Evolutionary conservation across 2,888 invertebrate species (phyloP).

Genomic region (Himalopsyche japonica): DNA sequence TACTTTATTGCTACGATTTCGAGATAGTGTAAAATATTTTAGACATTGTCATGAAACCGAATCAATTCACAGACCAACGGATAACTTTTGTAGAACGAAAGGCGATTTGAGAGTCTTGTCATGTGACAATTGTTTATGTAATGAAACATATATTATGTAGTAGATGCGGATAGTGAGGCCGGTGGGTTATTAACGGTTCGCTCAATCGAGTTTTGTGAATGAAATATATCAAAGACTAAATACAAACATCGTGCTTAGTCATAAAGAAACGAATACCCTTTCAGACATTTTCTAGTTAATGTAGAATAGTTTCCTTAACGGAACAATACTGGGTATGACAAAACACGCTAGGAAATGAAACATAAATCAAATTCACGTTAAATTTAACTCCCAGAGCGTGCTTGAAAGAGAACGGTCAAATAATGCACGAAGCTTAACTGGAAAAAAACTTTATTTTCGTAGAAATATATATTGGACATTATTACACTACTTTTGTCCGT

Average conservation of each 20-base stretch:
- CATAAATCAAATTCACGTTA: conserved; percentile 1
- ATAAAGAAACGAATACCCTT: not conserved
- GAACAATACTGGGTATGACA: not conserved
- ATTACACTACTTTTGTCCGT: not conserved
- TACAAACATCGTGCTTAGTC: not conserved
- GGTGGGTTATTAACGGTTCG: not conserved
- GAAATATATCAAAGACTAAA: not conserved
- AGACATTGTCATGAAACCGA: too few relatives aligned
- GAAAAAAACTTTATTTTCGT: not conserved
- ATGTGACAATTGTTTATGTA: too few relatives aligned
- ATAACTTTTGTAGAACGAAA: too few relatives aligned
- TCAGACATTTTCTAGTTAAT: not conserved
- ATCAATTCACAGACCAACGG: too few relatives aligned
- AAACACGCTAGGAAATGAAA: conserved; percentile 1
- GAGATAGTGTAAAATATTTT: too few relatives aligned
- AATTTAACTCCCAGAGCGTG: conserved; percentile 1
- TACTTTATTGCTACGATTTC: too few relatives aligned
- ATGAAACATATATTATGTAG: too few relatives aligned
- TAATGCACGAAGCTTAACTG: not conserved
- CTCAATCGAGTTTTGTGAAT: not conserved
- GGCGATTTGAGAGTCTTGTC: too few relatives aligned
- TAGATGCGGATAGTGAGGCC: not conserved
- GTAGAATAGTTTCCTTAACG: not conserved
- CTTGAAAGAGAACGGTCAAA: not conserved
- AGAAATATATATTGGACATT: not conserved